A percentile compares a stretch with the other conserved stretches of the same genome.
phyloP scores from a whole-genome alignment of 2,888 invertebrate species.

The Sepiola atlantica region DNA sequence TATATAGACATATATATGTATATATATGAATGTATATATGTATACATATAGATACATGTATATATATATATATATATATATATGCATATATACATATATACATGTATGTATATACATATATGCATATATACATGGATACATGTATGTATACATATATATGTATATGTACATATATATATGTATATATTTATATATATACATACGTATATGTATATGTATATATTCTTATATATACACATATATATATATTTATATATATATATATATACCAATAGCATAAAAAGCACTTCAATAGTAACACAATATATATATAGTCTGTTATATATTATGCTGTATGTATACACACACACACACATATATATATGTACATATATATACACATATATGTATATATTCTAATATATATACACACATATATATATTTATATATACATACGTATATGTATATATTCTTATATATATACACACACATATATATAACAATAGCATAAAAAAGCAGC shows the following conservation, averaged over 20 bases:
- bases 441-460: not conserved
- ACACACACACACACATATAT: not conserved
- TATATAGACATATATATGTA: not conserved
- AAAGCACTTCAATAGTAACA: too few relatives aligned
- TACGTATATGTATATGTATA: not conserved
- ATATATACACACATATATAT: too few relatives aligned
- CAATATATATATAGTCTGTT: too few relatives aligned
- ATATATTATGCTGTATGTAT: too few relatives aligned
- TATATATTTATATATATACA: not conserved
- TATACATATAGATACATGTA: not conserved
- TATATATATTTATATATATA: too few relatives aligned
- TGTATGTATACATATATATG: not conserved
- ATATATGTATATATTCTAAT: not conserved
- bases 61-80: constrained; percentile 35
- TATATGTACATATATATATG: not conserved
- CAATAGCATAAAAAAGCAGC: too few relatives aligned
- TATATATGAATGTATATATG: not conserved
- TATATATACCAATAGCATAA: too few relatives aligned
- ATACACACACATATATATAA: too few relatives aligned
- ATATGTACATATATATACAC: not conserved
- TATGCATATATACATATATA: not conserved
- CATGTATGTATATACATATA: not conserved
- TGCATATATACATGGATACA: not conserved
- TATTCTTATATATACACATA: too few relatives aligned
- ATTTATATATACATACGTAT: too few relatives aligned